Evolutionary conservation across 2,797 vertebrate species (phyloP).

Genomic region (Pagetopsis macropterus): DNA sequence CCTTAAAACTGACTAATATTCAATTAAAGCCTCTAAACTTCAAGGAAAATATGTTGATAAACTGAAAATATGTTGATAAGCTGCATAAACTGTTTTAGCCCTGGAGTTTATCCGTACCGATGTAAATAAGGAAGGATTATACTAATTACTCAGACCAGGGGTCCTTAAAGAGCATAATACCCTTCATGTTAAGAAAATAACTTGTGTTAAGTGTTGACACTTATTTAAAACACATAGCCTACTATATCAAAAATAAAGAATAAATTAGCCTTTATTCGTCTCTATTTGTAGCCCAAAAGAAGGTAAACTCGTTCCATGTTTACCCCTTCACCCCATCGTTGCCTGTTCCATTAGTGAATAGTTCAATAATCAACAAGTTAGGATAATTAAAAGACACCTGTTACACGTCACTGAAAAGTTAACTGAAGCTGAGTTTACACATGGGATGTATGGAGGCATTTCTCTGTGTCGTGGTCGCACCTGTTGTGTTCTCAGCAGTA

Average conservation of each 20-base stretch:
- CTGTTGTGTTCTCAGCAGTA: slow-evolving; percentile 62
- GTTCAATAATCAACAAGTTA: background rate
- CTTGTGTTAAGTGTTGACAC: background rate
- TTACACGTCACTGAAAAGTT: background rate
- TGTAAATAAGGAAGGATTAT: background rate
- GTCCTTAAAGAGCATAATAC: background rate
- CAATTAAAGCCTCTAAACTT: background rate
- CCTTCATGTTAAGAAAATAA: background rate
- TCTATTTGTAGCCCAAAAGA: background rate
- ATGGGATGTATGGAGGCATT: background rate
- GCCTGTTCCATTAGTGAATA: background rate
- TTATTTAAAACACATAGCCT: background rate
- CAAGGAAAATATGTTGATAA: background rate
- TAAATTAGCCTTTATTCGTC: background rate
- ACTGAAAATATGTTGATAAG: slow-evolving; percentile 7
- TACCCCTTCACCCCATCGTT: background rate
- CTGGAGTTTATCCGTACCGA: background rate
- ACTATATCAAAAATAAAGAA: background rate
- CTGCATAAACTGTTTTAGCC: background rate
- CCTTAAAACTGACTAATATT: slow-evolving; percentile 15
- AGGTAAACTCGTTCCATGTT: background rate
- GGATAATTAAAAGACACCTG: slow-evolving; percentile 25
- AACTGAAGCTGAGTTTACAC: background rate
- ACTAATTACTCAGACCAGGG: background rate
- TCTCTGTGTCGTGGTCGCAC: slow-evolving; percentile 35